Percentiles rank a stretch among this genome's conserved stretches.
Conservation (phyloP, 2,113 vertebrate species). For the Noctilio leporinus region DNA sequence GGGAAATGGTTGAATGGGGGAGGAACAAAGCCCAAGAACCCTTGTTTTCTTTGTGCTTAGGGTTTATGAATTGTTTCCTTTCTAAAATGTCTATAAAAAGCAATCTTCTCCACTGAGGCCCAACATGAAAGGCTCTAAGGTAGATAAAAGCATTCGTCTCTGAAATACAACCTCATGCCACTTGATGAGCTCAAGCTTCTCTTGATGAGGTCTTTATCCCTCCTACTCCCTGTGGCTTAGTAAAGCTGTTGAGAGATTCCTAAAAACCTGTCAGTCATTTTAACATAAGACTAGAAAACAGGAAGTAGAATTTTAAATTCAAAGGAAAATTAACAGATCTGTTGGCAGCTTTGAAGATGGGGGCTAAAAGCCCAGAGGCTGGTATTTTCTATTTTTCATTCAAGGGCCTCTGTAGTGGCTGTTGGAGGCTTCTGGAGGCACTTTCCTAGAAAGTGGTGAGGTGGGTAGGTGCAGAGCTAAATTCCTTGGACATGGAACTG, state of each 20-base stretch:
- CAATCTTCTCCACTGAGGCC: neutral
- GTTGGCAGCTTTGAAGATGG: neutral
- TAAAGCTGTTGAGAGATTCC: neutral
- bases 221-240: neutral
- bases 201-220: neutral
- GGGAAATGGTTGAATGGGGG: neutral
- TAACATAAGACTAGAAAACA: neutral
- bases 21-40: neutral
- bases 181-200: neutral
- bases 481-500: neutral
- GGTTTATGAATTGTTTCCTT: neutral
- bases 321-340: neutral
- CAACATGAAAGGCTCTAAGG: neutral
- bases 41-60: neutral
- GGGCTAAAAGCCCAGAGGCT: neutral
- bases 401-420: neutral
- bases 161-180: neutral
- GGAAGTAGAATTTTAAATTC: constrained; percentile 2
- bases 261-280: neutral
- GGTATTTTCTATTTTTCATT: neutral
- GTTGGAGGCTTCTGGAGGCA: neutral
- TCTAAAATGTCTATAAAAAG: neutral
- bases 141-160: neutral
- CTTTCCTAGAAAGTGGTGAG: neutral
- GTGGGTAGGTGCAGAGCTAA: neutral